Percentiles rank a stretch among this genome's conserved stretches.
Conservation (phyloP, 2,113 vertebrate species). For the Phrynosoma blainvillii region DNA sequence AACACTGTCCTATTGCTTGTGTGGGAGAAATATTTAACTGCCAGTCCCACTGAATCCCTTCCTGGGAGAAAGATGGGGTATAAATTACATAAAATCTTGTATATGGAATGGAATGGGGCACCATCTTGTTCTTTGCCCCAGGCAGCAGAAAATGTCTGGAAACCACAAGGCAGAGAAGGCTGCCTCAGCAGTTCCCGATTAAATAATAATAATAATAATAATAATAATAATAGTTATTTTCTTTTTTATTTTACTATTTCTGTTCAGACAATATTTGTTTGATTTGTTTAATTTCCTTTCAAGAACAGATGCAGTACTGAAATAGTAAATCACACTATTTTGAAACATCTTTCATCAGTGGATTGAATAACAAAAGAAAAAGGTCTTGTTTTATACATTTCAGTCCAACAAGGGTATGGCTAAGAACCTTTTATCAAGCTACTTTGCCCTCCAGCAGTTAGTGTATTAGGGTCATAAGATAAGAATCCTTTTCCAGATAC, state of each 20-base stretch:
- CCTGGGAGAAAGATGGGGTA: no score
- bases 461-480: slow-evolving; percentile 56
- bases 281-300: slow-evolving; percentile 7
- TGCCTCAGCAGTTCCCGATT: not conserved
- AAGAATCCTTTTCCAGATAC: slow-evolving; percentile 54
- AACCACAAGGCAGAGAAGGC: not conserved
- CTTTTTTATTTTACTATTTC: not conserved
- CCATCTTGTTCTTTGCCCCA: no score
- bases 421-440: slow-evolving; percentile 38
- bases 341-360: slow-evolving; percentile 15
- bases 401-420: slow-evolving; percentile 33
- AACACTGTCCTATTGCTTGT: not conserved
- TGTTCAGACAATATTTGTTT: not conserved
- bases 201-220: no score
- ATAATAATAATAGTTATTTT: not conserved
- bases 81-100: no score
- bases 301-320: slow-evolving; percentile 16
- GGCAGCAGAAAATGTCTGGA: not conserved
- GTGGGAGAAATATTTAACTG: not conserved
- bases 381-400: slow-evolving; percentile 21
- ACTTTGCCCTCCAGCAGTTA: slow-evolving; percentile 39
- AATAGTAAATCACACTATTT: slow-evolving; percentile 27
- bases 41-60: not conserved
- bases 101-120: no score
- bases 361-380: slow-evolving; percentile 25